phyloP scores from a whole-genome alignment of 2,888 invertebrate species.

The Amphiduros pacificus region DNA sequence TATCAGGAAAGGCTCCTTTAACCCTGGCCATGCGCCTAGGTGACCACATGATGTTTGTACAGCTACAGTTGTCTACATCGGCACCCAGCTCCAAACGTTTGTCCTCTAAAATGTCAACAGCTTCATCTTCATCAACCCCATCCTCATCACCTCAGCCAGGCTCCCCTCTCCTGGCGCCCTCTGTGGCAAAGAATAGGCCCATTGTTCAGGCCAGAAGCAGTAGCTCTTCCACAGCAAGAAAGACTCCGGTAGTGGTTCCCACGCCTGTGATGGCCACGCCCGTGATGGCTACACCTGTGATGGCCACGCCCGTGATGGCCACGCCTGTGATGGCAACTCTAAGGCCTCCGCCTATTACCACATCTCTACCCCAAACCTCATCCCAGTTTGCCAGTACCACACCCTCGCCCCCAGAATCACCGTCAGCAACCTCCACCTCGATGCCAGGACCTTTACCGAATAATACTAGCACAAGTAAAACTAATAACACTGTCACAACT shows the following conservation, averaged over 20 bases:
- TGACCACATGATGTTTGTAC: constrained; percentile 97
- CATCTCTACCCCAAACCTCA: too few species aligned
- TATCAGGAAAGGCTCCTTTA: constrained; percentile 90
- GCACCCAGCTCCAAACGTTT: constrained; percentile 32
- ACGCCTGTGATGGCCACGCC: too few species aligned
- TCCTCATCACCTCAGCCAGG: constrained; percentile 9
- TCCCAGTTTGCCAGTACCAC: too few species aligned
- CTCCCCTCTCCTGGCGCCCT: constrained; percentile 1
- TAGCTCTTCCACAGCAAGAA: too few species aligned
- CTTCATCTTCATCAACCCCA: neutral
- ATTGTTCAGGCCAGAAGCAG: too few species aligned
- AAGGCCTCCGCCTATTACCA: neutral
- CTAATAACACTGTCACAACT: neutral
- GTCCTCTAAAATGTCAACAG: constrained; percentile 15
- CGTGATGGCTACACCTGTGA: neutral
- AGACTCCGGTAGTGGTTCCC: too few species aligned
- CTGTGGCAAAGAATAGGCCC: neutral
- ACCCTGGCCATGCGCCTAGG: constrained; percentile 93
- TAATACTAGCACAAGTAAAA: neutral
- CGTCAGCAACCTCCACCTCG: too few species aligned
- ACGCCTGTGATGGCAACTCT: too few species aligned
- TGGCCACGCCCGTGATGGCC: neutral
- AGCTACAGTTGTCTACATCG: constrained; percentile 83
- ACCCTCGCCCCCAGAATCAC: constrained; percentile 1
- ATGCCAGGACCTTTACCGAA: neutral